Evolutionary conservation across 2,888 invertebrate species (phyloP).

Genomic region (Drosophila picticornis): DNA sequence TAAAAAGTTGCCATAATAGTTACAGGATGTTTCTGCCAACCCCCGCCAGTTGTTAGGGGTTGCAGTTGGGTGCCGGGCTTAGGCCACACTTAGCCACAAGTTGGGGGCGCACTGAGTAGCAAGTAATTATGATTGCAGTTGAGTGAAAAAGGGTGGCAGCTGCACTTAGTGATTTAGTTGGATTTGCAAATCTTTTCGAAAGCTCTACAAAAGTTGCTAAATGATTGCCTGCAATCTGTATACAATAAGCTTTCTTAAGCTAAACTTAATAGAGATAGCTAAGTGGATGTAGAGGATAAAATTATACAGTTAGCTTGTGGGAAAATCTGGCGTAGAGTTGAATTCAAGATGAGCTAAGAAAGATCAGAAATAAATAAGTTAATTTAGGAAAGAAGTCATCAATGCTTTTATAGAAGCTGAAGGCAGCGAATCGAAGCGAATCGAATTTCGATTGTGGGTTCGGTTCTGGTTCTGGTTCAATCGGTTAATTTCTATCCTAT

Average conservation of each 20-base stretch:
- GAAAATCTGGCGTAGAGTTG: neutral
- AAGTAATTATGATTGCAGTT: conserved; percentile 68
- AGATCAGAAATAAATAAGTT: neutral
- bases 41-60: neutral
- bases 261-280: neutral
- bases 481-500: rapidly evolving
- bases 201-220: conserved; percentile 19
- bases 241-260: conserved; percentile 7
- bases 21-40: conserved; percentile 5
- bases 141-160: conserved; percentile 31
- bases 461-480: neutral
- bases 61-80: conserved; percentile 17
- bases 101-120: conserved; percentile 17
- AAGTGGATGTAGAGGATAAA: neutral
- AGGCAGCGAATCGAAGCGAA: neutral
- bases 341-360: neutral
- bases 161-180: conserved; percentile 38
- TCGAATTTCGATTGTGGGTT: neutral
- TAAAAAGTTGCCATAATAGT: conserved; percentile 72
- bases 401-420: neutral
- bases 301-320: neutral
- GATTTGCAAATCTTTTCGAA: conserved; percentile 54
- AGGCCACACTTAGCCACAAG: conserved; percentile 37
- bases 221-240: conserved; percentile 19
- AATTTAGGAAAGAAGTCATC: neutral